phyloP scores from a whole-genome alignment of 2,888 invertebrate species.

The Theodoxus fluviatilis region DNA sequence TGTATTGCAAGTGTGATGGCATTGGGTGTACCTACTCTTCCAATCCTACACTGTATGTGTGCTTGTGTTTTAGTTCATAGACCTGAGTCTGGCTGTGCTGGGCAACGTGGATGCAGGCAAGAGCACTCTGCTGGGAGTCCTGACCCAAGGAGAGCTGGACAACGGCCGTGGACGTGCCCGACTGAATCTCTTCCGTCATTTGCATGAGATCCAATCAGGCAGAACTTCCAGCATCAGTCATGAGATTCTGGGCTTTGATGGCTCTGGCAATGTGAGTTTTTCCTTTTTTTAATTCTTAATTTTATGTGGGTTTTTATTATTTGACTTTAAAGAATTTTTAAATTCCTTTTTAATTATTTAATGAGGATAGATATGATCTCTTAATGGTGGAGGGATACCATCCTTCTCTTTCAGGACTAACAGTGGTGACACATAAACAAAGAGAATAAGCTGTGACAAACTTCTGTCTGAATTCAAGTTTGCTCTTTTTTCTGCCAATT shows the following conservation, averaged over 20 bases:
- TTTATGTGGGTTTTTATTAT: too few relatives aligned
- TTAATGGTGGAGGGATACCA: too few relatives aligned
- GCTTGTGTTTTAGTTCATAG: constrained; percentile 69
- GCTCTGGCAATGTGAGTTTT: constrained; percentile 58
- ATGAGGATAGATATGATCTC: too few relatives aligned
- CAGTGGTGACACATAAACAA: too few relatives aligned
- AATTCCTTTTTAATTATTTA: too few relatives aligned
- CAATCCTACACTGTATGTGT: background rate
- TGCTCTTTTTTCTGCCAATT: too few relatives aligned
- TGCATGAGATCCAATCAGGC: constrained; percentile 94
- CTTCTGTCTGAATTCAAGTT: too few relatives aligned
- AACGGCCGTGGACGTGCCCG: constrained; percentile 94
- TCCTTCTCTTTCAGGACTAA: too few relatives aligned
- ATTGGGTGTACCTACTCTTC: background rate
- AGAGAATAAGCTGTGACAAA: too few relatives aligned
- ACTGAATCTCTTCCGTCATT: constrained; percentile 88
- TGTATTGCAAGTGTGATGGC: background rate
- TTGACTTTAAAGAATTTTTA: too few relatives aligned
- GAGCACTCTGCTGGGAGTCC: constrained; percentile 91
- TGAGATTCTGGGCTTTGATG: constrained; percentile 94
- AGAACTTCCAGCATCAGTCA: constrained; percentile 94
- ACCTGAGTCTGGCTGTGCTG: constrained; percentile 85
- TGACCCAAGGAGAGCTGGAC: constrained; percentile 94
- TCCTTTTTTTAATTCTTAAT: too few relatives aligned
- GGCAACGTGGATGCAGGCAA: constrained; percentile 98